These are phyloP conservation scores for Bos taurus DNA, from an alignment of 2,113 vertebrate genomes.

Conservation along the genomic window DNA sequence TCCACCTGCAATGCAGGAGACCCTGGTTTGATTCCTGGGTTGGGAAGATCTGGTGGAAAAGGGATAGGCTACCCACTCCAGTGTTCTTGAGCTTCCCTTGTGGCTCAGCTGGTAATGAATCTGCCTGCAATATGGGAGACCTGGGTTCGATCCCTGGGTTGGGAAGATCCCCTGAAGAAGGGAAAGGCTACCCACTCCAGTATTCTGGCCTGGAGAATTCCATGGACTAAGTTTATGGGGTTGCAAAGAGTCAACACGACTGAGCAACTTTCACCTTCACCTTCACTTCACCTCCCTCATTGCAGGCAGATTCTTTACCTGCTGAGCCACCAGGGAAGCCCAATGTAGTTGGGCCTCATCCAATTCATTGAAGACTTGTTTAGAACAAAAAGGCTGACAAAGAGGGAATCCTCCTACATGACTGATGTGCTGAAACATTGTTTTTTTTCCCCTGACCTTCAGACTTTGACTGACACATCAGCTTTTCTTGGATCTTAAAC, in stretches of 20 bases:
- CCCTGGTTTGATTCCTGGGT: background rate
- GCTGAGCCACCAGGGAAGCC: background rate
- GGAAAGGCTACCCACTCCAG: background rate
- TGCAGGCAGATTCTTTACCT: background rate
- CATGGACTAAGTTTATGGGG: background rate
- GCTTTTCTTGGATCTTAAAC: background rate
- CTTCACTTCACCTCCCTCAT: background rate
- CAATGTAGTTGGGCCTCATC: background rate
- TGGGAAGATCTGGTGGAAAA: background rate
- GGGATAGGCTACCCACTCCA: background rate
- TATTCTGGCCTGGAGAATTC: background rate
- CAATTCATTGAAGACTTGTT: background rate
- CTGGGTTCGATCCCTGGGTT: background rate
- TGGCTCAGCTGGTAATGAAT: background rate
- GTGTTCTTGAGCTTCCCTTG: background rate
- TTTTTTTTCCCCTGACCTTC: background rate
- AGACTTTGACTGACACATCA: background rate
- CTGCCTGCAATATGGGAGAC: background rate
- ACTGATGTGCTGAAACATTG: background rate
- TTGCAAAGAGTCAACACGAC: background rate
- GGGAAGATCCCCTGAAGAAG: background rate
- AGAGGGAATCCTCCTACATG: background rate
- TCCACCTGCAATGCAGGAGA: background rate
- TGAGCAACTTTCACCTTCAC: background rate
- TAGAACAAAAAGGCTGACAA: background rate